phyloP scores from a whole-genome alignment of 1,140 invertebrate species.

The Brachionus asplanchnoidis region DNA sequence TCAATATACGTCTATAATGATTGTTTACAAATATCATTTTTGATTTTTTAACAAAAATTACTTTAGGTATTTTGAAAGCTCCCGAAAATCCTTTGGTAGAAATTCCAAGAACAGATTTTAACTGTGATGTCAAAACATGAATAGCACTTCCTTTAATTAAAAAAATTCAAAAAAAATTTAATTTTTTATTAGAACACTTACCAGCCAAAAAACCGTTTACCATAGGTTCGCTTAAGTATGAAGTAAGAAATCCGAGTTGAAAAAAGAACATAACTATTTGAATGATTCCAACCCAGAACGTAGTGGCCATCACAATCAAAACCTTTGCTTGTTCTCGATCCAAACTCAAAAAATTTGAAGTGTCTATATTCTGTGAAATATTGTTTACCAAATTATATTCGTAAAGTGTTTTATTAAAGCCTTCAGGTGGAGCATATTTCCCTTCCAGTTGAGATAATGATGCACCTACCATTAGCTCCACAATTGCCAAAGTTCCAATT shows the following conservation, averaged over 20 bases:
- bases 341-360: background rate
- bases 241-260: conserved; percentile 57
- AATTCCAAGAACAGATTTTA: conserved; percentile 57
- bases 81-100: conserved; percentile 47
- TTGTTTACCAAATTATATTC: background rate
- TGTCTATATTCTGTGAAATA: background rate
- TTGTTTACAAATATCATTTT: background rate
- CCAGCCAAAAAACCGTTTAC: conserved; percentile 58
- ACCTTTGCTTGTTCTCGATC: background rate
- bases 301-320: conserved; percentile 11
- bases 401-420: conserved; percentile 13
- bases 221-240: conserved; percentile 58
- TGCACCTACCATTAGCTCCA: conserved; percentile 69
- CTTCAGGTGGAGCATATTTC: conserved; percentile 12
- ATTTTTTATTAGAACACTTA: conserved; percentile 44
- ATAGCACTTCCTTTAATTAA: conserved; percentile 47
- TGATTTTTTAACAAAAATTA: conserved; percentile 45
- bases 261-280: conserved; percentile 57
- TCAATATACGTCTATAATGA: background rate
- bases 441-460: background rate
- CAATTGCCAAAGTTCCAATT: conserved; percentile 83
- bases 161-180: background rate
- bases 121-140: conserved; percentile 59
- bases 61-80: conserved; percentile 55
- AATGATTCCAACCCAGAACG: conserved; percentile 25